Base-by-base conservation (phyloP, 2,797 vertebrate genomes). In the Merluccius polli region DNA sequence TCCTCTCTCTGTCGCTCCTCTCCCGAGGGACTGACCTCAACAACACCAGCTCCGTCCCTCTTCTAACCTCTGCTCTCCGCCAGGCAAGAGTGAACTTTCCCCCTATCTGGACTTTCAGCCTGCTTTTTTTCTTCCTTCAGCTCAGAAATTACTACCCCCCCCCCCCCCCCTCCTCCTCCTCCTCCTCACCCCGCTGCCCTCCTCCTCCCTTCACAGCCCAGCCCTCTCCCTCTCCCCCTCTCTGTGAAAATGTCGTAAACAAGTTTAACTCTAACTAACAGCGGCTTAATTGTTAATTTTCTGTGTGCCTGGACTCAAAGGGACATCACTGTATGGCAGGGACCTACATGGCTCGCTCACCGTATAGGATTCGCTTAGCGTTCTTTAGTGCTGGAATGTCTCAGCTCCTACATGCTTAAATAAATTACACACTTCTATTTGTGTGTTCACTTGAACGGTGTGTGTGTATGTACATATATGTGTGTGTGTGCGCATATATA, bases 231-330 rank as follows among this genome's bases (percentile, higher is more conserved):
- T 63, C 24, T 29, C 59, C 2, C 18, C 5, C 44, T 52, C 59
- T 27, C 59, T 65, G 9, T 32, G 72, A 91, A 93, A 85, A 85
- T 90, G 92, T 94, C 90, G 94, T 94, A 94, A 94, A 94, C 93
- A 95, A 93, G 94, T 94, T 94, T 93, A 94, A 94, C 92, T 92
- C 93, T 94, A 94, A 94, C 93, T 90, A 85, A 86, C 78, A 79
- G 85, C 75, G 81, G 93, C 92, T 94, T 94, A 94, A 94, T 94
- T 94, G 94, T 94, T 94, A 94, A 94, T 95, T 93, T 91, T 85
- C 35, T 81, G n/a, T 65, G 59, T 9, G 12, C 59, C 59, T 27
- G 0, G n/a, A 27, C 84, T 90, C 72, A 87, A 85, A 92, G 85
- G 88, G 86, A 89, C 81, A 87, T 88, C 83, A 16, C 80, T 73